A percentile compares a stretch with the other conserved stretches of the same genome.
Conservation (phyloP, 2,797 vertebrate species). For the Gobionotothen gibberifrons region DNA sequence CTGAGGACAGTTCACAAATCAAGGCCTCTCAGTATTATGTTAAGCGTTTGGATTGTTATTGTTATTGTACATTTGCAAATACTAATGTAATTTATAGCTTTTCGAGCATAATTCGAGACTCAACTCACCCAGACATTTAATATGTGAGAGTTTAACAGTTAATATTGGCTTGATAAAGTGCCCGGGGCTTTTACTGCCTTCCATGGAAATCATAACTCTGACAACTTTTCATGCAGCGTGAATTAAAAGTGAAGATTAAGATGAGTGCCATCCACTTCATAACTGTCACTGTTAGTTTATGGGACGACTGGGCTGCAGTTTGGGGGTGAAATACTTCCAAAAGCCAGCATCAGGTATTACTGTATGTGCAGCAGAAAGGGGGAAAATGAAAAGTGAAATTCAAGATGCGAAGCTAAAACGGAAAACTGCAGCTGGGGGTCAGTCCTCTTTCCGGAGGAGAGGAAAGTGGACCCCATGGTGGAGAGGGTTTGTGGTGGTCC, state of each 20-base stretch:
- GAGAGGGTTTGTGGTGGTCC: slow-evolving; percentile 85
- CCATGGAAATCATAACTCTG: slow-evolving; percentile 72
- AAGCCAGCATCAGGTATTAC: slow-evolving; percentile 71
- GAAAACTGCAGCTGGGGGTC: slow-evolving; percentile 84
- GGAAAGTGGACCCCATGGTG: slow-evolving; percentile 84
- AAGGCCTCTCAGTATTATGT: slow-evolving; percentile 82
- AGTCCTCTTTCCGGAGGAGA: slow-evolving; percentile 84
- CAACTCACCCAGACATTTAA: slow-evolving; percentile 76
- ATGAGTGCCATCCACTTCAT: slow-evolving; percentile 55
- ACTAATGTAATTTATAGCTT: slow-evolving; percentile 82
- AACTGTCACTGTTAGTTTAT: slow-evolving; percentile 43
- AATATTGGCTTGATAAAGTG: slow-evolving; percentile 78
- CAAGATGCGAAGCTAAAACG: slow-evolving; percentile 86
- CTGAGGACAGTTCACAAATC: slow-evolving; percentile 86
- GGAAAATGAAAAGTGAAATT: slow-evolving; percentile 89
- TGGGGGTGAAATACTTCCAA: slow-evolving; percentile 53
- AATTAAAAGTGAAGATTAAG: slow-evolving; percentile 61
- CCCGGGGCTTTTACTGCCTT: slow-evolving; percentile 64
- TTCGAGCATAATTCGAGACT: slow-evolving; percentile 73
- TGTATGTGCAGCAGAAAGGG: slow-evolving; percentile 43
- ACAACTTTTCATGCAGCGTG: slow-evolving; percentile 53
- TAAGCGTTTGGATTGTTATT: slow-evolving; percentile 85
- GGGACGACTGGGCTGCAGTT: slow-evolving; percentile 22
- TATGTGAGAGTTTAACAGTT: slow-evolving; percentile 71
- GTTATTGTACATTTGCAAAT: slow-evolving; percentile 87